Evolutionary conservation across 2,797 vertebrate species (phyloP).

Genomic region (Myotis planiceps): DNA sequence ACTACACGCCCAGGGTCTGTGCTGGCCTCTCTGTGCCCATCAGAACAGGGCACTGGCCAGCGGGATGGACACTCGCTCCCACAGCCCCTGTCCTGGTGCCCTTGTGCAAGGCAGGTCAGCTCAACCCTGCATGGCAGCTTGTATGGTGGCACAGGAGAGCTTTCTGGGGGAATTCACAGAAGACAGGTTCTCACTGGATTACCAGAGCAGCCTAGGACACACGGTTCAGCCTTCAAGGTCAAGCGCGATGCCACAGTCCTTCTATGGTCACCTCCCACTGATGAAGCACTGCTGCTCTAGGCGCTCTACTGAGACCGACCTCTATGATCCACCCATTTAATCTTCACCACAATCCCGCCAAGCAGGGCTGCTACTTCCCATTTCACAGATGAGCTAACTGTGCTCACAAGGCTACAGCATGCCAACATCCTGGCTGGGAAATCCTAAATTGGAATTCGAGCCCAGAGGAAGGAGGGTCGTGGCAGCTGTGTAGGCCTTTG

Average conservation of each 20-base stretch:
- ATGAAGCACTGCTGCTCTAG: background rate
- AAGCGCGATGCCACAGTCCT: background rate
- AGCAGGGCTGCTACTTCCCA: background rate
- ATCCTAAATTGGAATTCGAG: background rate
- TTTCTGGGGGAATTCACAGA: background rate
- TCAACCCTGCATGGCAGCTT: background rate
- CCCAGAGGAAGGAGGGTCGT: background rate
- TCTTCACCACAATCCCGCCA: background rate
- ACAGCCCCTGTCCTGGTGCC: background rate
- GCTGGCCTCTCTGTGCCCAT: background rate
- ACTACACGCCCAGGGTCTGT: accelerated
- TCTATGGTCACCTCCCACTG: background rate
- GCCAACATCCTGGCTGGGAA: background rate
- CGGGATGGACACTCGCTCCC: background rate
- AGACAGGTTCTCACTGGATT: background rate
- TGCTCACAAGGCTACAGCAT: background rate
- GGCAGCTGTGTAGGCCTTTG: background rate
- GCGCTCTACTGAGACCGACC: accelerated
- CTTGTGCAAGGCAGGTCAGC: background rate
- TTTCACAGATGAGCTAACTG: background rate
- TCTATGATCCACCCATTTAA: no score
- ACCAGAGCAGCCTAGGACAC: background rate
- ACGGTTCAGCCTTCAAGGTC: background rate
- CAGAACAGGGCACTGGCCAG: background rate
- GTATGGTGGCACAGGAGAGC: background rate